These are phyloP conservation scores for Harlomillsia oculata DNA, from an alignment of 1,140 invertebrate species.

Conservation along the genomic window DNA sequence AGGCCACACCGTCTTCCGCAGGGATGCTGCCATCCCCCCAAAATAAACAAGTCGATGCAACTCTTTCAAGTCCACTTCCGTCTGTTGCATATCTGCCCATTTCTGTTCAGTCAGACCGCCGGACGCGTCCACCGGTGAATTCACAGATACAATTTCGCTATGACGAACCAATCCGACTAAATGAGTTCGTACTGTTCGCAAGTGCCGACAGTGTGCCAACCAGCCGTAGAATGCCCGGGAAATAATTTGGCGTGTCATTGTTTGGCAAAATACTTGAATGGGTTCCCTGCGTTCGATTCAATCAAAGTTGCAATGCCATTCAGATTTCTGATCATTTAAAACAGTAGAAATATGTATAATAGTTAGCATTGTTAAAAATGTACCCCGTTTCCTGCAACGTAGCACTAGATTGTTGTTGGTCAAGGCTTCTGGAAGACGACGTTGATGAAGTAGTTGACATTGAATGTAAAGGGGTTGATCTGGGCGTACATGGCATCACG, in stretches of 20 bases:
- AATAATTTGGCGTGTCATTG: conserved; percentile 88
- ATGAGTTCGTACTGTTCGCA: conserved; percentile 83
- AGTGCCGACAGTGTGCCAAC: conserved; percentile 83
- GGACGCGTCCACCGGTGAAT: conserved; percentile 43
- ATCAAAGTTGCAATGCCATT: conserved; percentile 13
- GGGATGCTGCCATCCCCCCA: conserved; percentile 66
- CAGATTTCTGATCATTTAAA: not conserved
- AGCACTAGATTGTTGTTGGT: conserved; percentile 34
- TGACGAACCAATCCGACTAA: conserved; percentile 73
- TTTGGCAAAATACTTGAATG: conserved; percentile 71
- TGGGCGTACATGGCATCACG: conserved; percentile 31
- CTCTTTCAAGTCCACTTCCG: conserved; percentile 58
- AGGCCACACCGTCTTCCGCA: conserved; percentile 80
- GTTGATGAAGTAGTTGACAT: conserved; percentile 38
- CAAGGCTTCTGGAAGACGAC: conserved; percentile 40
- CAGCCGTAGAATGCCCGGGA: conserved; percentile 93
- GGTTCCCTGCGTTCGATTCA: conserved; percentile 50
- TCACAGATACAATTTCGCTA: conserved; percentile 36
- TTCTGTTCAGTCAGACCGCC: conserved; percentile 57
- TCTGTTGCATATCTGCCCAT: conserved; percentile 53
- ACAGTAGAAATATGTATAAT: not conserved
- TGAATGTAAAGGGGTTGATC: conserved; percentile 32
- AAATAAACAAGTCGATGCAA: conserved; percentile 76
- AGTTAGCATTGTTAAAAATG: not conserved
- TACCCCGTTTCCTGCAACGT: conserved; percentile 14